Evolutionary conservation across 2,113 vertebrate genomes (phyloP).

Genomic region (Clarias batrachus): DNA sequence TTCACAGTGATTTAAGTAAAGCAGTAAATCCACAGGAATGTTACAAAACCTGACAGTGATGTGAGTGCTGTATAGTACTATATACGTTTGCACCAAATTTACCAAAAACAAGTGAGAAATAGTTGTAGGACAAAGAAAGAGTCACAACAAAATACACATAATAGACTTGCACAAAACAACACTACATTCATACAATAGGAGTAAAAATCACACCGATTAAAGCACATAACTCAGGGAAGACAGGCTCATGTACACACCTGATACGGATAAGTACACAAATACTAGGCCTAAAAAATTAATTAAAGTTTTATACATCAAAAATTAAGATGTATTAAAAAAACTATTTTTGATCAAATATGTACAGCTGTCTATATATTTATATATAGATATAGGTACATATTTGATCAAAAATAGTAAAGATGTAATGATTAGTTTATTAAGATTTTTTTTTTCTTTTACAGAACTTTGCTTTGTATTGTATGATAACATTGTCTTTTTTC

Average conservation of each 20-base stretch:
- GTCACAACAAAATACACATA: neutral
- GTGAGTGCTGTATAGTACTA: neutral
- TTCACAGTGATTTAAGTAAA: neutral
- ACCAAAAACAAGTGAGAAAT: neutral
- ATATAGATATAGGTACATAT: neutral
- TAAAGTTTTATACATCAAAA: neutral
- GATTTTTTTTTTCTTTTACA: neutral
- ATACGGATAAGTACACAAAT: neutral
- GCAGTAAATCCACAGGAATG: neutral
- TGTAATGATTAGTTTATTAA: neutral
- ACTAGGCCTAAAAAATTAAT: neutral
- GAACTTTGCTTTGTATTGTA: slow-evolving; percentile 4
- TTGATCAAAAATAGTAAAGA: neutral
- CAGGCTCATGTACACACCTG: neutral
- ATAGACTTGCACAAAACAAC: neutral
- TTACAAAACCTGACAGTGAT: neutral
- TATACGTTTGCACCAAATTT: neutral
- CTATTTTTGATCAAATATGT: too few species aligned
- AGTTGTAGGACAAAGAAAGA: neutral
- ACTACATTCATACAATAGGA: neutral
- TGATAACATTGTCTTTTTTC: slow-evolving; percentile 26
- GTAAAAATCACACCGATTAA: neutral
- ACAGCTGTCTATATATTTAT: neutral
- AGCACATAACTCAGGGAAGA: neutral
- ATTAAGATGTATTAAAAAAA: neutral